Conservation (phyloP, 2,113 vertebrate species). For the Spea bombifrons region DNA sequence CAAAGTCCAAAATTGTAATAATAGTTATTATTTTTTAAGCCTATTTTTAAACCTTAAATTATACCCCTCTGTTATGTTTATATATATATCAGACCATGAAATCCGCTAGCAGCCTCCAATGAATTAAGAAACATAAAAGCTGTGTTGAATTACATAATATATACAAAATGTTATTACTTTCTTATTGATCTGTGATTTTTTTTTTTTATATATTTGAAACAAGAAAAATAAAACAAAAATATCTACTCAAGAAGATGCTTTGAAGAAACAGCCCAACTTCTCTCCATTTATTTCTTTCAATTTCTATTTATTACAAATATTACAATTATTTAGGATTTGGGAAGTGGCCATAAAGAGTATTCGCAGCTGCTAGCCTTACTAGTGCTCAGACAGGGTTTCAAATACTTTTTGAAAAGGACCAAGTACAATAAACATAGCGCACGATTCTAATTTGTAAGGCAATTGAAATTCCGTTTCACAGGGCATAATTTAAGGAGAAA, state of each 20-base stretch:
- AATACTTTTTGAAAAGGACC: slow-evolving; percentile 30
- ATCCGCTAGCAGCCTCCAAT: not conserved
- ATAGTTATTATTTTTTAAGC: no score
- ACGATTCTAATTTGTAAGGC: slow-evolving; percentile 1
- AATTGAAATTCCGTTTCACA: not conserved
- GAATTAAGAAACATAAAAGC: not conserved
- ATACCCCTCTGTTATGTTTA: no score
- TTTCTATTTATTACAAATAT: slow-evolving; percentile 81
- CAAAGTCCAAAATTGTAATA: no score
- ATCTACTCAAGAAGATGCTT: slow-evolving; percentile 58
- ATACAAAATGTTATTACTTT: not conserved
- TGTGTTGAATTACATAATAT: not conserved
- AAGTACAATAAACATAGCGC: slow-evolving; percentile 17
- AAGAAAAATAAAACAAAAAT: slow-evolving; percentile 23
- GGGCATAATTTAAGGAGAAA: not conserved
- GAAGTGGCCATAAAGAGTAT: slow-evolving; percentile 65
- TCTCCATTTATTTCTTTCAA: slow-evolving; percentile 67
- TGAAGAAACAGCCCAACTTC: slow-evolving; percentile 58
- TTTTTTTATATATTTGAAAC: not conserved
- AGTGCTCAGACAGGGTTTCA: slow-evolving; percentile 61
- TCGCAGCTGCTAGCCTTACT: slow-evolving; percentile 72
- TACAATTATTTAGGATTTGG: slow-evolving; percentile 77
- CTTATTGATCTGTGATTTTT: not conserved
- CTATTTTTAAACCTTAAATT: no score
- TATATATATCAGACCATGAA: not conserved